These are phyloP conservation scores for Malthinus flaveolus DNA, from an alignment of 2,888 invertebrate genomes.

Conservation along the genomic window DNA sequence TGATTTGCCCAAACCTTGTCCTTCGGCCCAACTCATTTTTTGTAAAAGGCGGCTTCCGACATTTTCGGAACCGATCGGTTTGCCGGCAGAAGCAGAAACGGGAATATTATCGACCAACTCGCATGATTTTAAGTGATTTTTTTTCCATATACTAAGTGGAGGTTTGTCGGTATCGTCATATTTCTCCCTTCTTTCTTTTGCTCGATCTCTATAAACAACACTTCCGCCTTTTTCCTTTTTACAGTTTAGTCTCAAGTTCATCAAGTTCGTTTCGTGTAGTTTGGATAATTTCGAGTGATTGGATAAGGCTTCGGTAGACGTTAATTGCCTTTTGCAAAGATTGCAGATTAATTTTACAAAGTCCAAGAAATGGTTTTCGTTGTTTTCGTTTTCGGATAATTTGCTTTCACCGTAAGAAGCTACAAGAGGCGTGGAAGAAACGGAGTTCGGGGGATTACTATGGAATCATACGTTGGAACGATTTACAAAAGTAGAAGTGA, in stretches of 20 bases:
- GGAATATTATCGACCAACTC: constrained; percentile 55
- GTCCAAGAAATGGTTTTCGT: constrained; percentile 80
- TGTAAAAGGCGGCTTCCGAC: constrained; percentile 94
- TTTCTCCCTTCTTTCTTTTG: constrained; percentile 94
- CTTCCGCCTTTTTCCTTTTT: constrained; percentile 15
- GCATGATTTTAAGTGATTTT: constrained; percentile 68
- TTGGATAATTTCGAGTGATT: constrained; percentile 94
- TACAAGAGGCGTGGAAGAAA: constrained; percentile 60
- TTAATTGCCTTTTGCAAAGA: constrained; percentile 93
- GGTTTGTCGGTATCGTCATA: constrained; percentile 88
- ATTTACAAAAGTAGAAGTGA: constrained; percentile 28
- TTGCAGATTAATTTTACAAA: constrained; percentile 90
- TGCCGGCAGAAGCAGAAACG: constrained; percentile 62
- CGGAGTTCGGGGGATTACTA: constrained; percentile 21
- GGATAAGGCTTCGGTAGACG: constrained; percentile 81
- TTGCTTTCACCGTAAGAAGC: constrained; percentile 81
- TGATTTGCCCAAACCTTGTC: constrained; percentile 90
- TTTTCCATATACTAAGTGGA: constrained; percentile 72
- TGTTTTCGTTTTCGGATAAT: constrained; percentile 63
- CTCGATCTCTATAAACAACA: constrained; percentile 85
- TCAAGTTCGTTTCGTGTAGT: constrained; percentile 88
- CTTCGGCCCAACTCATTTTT: constrained; percentile 99
- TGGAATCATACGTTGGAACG: constrained; percentile 49
- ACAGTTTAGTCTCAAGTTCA: constrained; percentile 46
- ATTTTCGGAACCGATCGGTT: constrained; percentile 82